Percentiles rank a stretch among this genome's conserved stretches.
Conservation (phyloP, 2,113 vertebrate genomes). For the Monopterus albus region DNA sequence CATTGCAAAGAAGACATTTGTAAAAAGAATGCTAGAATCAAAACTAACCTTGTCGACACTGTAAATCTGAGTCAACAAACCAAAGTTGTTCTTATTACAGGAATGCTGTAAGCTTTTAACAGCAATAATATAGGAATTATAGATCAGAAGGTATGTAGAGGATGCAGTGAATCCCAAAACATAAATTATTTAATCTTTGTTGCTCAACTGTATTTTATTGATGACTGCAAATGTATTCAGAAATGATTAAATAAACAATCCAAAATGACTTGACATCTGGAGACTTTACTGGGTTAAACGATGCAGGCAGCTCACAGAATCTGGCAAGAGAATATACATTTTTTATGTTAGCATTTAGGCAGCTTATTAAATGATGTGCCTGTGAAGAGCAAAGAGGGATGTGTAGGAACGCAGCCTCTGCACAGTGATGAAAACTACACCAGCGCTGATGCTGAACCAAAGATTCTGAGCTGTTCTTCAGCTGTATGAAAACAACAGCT, state of each 20-base stretch:
- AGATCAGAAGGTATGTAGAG: too few relatives aligned
- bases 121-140: too few relatives aligned
- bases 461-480: slow-evolving; percentile 3
- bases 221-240: background rate
- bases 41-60: too few relatives aligned
- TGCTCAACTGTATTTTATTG: background rate
- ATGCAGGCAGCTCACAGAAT: slow-evolving; percentile 17
- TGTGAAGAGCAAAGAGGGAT: slow-evolving; percentile 6
- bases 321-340: slow-evolving; percentile 11
- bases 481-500: slow-evolving; percentile 9
- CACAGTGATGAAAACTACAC: slow-evolving; percentile 12
- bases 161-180: too few relatives aligned
- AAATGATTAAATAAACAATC: background rate
- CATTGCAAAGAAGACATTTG: too few relatives aligned
- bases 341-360: slow-evolving; percentile 33
- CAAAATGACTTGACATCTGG: slow-evolving; percentile 3
- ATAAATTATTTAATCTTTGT: too few relatives aligned
- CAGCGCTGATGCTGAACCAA: background rate
- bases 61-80: too few relatives aligned
- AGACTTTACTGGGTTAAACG: background rate
- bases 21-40: too few relatives aligned
- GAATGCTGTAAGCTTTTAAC: too few relatives aligned
- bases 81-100: too few relatives aligned
- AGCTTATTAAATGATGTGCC: slow-evolving; percentile 22
- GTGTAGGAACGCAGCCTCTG: slow-evolving; percentile 16